A percentile compares a stretch with the other conserved stretches of the same genome.
These are phyloP conservation scores for Barnardius zonarius DNA, from an alignment of 2,113 vertebrate genomes.

Conservation along the genomic window DNA sequence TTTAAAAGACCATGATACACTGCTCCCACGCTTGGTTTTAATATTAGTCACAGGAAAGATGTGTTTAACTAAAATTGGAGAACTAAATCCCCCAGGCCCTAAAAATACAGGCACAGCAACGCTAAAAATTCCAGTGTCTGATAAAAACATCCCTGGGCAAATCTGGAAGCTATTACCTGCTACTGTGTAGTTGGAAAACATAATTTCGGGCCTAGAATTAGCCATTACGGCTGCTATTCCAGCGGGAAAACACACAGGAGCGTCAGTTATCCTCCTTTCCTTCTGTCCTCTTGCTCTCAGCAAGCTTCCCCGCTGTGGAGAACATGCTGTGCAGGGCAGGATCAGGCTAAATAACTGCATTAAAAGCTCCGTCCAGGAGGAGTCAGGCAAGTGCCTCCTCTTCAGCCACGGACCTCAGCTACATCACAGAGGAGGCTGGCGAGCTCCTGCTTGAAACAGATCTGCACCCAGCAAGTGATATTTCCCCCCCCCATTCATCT, in stretches of 20 bases:
- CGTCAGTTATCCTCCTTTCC: neutral
- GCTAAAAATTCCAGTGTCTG: neutral
- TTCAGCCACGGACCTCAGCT: neutral
- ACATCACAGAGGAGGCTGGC: neutral
- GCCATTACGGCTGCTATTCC: neutral
- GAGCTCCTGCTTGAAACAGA: neutral
- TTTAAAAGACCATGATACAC: neutral
- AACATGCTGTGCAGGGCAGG: neutral
- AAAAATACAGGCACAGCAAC: neutral
- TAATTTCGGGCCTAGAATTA: neutral
- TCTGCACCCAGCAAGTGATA: neutral
- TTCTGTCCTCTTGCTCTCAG: neutral
- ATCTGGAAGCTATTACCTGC: neutral
- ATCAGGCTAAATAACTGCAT: neutral
- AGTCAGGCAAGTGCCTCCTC: neutral
- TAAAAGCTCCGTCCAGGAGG: neutral
- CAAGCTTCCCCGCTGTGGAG: neutral
- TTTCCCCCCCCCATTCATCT: neutral
- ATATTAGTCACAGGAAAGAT: neutral
- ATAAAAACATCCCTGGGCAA: neutral
- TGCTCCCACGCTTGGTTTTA: neutral
- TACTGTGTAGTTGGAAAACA: neutral
- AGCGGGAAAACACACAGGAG: neutral
- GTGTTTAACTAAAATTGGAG: slow-evolving; percentile 22
- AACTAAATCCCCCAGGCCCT: neutral